Evolutionary conservation across 2,113 vertebrate species (phyloP).

Genomic region (Tragelaphus scriptus): DNA sequence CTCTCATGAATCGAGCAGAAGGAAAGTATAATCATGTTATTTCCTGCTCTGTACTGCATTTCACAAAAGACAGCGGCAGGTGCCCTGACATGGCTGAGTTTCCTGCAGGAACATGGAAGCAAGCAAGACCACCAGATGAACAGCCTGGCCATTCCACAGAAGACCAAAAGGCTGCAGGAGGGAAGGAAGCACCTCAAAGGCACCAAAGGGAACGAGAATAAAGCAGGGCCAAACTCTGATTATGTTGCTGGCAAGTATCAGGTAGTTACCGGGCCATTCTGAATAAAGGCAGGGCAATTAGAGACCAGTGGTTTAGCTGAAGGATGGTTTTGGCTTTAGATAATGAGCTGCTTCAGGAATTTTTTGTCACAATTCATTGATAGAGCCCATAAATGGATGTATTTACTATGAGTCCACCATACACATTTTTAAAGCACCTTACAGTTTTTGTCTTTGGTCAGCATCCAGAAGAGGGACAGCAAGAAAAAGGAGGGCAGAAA

Average conservation of each 20-base stretch:
- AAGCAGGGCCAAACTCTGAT: background rate
- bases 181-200: background rate
- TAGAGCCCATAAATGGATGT: background rate
- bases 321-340: background rate
- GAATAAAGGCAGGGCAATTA: background rate
- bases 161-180: background rate
- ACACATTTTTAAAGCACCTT: background rate
- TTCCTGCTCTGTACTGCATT: constrained; percentile 38
- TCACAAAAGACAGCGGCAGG: constrained; percentile 41
- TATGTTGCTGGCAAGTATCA: constrained; percentile 11
- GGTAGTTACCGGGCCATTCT: background rate
- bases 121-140: background rate
- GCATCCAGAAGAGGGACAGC: background rate
- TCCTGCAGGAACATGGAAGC: background rate
- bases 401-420: background rate
- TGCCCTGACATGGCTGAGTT: constrained; percentile 56
- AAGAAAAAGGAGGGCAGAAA: background rate
- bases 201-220: background rate
- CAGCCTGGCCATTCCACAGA: background rate
- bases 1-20: constrained; percentile 61
- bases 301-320: background rate
- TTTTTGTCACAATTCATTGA: background rate
- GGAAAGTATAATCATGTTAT: constrained; percentile 48
- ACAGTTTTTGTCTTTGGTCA: background rate
- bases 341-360: background rate